Base-by-base conservation (phyloP, 2,888 invertebrate genomes). In the Chrysolina oricalcia region DNA sequence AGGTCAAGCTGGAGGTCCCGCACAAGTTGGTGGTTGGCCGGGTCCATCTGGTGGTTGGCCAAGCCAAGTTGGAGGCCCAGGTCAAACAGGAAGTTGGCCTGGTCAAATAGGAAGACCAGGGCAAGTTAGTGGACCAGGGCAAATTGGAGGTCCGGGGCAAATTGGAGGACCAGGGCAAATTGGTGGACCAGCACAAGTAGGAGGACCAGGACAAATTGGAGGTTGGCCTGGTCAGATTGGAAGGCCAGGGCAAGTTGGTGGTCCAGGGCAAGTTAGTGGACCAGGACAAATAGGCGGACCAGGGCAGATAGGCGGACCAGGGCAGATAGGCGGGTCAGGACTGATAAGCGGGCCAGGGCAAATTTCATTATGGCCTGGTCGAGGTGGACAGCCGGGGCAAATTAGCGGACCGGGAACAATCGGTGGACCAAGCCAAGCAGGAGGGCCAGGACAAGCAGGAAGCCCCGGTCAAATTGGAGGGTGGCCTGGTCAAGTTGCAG, bases 321-420 rank as follows among this genome's bases (percentile, higher is more conserved):
- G 56, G 50, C 78, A 78, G 72, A 74, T 78, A 41, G 78, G 81
- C 70, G 70, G 70, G 41, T 68, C 72, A 10, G 75, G 56, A 50
- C 78, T n/a, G n/a, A n/a, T n/a, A 78, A 73, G 23, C 72, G 74
- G 78, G 71, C 70, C 79, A 43, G 80, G 81, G 17, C 76, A 77
- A 72, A 77, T 66, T 23, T 75, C 46, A 5, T 63, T 70, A 62
- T 71, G 65, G 13, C 72, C 75, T 41, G 74, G 63, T 19, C 72
- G 50, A 41, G 21, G 11, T 10, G 43, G 43, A 50, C 27, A 48
- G 27, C 70, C 69, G 17, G 76, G 74, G 35, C 70, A 72, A 41
- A 56, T 35, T 13, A 64, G 68, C 19, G 64, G 73, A 19, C n/a
- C n/a, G n/a, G n/a, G n/a, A n/a, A n/a, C n/a, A n/a, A n/a, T n/a